These are phyloP conservation scores for Matsumurasca onukii DNA, from an alignment of 1,140 invertebrate genomes.

Conservation along the genomic window DNA sequence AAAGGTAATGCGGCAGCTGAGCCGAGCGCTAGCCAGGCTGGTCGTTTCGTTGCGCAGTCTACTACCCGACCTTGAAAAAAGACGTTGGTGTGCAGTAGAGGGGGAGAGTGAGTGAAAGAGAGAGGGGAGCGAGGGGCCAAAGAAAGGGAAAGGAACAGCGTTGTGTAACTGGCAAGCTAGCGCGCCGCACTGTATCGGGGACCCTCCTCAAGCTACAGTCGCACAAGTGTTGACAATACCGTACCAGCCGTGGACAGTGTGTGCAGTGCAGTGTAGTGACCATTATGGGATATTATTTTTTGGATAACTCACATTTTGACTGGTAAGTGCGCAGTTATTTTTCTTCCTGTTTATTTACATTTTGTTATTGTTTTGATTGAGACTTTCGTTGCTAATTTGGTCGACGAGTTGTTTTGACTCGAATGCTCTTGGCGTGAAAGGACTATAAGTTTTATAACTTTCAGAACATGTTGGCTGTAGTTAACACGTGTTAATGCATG, in stretches of 20 bases:
- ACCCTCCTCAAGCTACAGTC: slow-evolving; percentile 9
- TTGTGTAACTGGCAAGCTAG: slow-evolving; percentile 21
- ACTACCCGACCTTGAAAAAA: slow-evolving; percentile 27
- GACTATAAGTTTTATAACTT: too few species aligned
- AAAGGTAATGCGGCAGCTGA: slow-evolving; percentile 15
- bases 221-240: too few species aligned
- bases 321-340: slow-evolving; percentile 25
- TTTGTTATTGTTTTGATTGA: slow-evolving; percentile 21
- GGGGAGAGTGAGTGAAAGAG: slow-evolving; percentile 8
- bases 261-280: slow-evolving; percentile 26
- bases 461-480: too few species aligned
- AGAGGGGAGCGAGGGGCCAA: slow-evolving; percentile 12
- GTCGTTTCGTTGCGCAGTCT: slow-evolving; percentile 16
- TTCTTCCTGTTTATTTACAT: neutral
- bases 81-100: slow-evolving; percentile 18
- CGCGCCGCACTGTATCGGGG: neutral
- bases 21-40: neutral
- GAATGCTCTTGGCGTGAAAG: too few species aligned
- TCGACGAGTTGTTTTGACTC: too few species aligned
- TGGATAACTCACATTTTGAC: slow-evolving; percentile 29
- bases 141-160: slow-evolving; percentile 35
- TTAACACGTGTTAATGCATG: too few species aligned
- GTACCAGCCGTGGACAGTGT: slow-evolving; percentile 4
- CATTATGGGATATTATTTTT: slow-evolving; percentile 34
- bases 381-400: neutral